These are phyloP conservation scores for Choristoneura rosaceana DNA, from an alignment of 2,888 invertebrate genomes.

Conservation along the genomic window DNA sequence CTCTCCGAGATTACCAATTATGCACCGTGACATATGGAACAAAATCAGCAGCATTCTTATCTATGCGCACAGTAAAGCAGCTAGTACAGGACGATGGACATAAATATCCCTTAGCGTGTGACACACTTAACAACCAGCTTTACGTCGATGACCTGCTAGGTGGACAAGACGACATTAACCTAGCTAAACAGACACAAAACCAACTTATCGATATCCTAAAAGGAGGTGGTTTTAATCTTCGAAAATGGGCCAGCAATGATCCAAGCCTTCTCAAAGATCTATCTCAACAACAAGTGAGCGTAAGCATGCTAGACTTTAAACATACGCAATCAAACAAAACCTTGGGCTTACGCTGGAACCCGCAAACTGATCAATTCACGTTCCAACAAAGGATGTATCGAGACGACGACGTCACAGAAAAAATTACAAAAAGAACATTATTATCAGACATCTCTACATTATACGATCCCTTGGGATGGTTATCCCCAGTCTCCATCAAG, in stretches of 20 bases:
- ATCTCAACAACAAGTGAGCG: background rate
- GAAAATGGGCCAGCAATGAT: conserved; percentile 40
- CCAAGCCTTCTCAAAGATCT: background rate
- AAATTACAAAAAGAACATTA: too few relatives aligned
- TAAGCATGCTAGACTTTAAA: conserved; percentile 4
- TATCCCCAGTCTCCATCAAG: too few relatives aligned
- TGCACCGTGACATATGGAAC: conserved; percentile 5
- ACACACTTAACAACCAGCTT: conserved; percentile 11
- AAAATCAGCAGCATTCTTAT: background rate
- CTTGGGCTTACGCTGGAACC: too few relatives aligned
- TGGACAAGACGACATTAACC: conserved; percentile 22
- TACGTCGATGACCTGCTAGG: conserved; percentile 38
- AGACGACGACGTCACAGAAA: too few relatives aligned
- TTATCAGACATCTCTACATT: too few relatives aligned
- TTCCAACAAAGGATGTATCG: too few relatives aligned
- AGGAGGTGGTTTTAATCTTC: conserved; percentile 32
- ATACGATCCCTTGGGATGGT: too few relatives aligned
- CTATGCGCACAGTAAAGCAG: conserved; percentile 44
- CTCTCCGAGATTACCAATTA: conserved; percentile 4
- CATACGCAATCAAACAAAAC: conserved; percentile 21
- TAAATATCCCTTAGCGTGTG: conserved; percentile 30
- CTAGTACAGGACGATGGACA: conserved; percentile 41
- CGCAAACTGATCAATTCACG: too few relatives aligned
- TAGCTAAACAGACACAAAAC: background rate
- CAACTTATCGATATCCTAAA: conserved; percentile 31